Conservation (phyloP, 2,888 invertebrate species). For the Galerucella calmariensis region DNA sequence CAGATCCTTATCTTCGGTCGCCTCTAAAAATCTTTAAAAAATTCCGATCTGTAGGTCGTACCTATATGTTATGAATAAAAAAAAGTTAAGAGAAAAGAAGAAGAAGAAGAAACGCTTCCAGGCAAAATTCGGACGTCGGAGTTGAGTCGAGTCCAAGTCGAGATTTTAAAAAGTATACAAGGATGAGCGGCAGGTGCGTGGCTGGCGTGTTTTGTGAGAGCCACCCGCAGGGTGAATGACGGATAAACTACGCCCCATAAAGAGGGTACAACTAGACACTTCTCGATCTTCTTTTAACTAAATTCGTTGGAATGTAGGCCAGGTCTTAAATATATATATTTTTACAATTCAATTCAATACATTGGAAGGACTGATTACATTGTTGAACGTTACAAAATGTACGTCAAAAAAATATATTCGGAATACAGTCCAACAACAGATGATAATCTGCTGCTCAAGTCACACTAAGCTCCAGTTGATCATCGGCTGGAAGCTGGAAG, state of each 20-base stretch:
- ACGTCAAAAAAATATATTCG: too few relatives aligned
- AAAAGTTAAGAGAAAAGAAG: conserved; percentile 34
- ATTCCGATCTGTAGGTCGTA: conserved; percentile 38
- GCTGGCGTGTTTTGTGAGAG: conserved; percentile 53
- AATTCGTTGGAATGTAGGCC: not conserved
- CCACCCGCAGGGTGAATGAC: conserved; percentile 56
- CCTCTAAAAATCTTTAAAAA: conserved; percentile 32
- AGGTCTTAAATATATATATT: not conserved
- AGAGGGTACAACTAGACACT: conserved; percentile 50
- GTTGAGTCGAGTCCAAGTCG: conserved; percentile 23
- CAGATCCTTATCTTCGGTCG: conserved; percentile 25
- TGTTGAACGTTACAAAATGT: too few relatives aligned
- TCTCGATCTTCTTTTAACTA: conserved; percentile 37
- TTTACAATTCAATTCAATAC: not conserved
- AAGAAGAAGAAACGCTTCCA: conserved; percentile 33
- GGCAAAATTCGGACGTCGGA: conserved; percentile 43
- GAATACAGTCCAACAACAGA: too few relatives aligned
- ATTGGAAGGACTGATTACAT: too few relatives aligned
- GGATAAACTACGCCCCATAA: conserved; percentile 54
- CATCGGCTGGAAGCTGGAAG: too few relatives aligned
- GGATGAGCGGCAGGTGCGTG: conserved; percentile 53
- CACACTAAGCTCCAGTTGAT: too few relatives aligned
- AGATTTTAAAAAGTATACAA: conserved; percentile 37
- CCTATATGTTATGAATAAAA: conserved; percentile 35
- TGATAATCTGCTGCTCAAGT: too few relatives aligned